Percentiles rank a stretch among this genome's conserved stretches.
These are phyloP conservation scores for Sorex araneus DNA, from an alignment of 2,113 vertebrate species.

Conservation along the genomic window DNA sequence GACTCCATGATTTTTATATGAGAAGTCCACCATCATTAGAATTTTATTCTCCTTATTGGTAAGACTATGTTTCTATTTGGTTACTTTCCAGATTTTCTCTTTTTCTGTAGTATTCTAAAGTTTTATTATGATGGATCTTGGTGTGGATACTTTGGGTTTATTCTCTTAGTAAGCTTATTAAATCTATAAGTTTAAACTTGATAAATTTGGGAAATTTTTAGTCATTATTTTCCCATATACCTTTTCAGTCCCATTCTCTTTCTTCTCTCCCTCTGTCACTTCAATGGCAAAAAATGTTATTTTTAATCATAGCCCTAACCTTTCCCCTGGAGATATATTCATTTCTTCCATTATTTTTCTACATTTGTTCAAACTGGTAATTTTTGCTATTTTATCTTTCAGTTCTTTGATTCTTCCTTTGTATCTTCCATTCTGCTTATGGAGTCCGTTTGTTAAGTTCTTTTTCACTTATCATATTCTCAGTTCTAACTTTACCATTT, in stretches of 20 bases:
- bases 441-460: constrained; percentile 14
- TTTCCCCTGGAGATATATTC: constrained; percentile 26
- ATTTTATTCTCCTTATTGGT: constrained; percentile 46
- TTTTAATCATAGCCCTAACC: constrained; percentile 23
- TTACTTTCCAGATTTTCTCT: constrained; percentile 27
- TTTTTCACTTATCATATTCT: constrained; percentile 56
- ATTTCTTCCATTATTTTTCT: constrained; percentile 41
- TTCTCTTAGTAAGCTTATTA: neutral
- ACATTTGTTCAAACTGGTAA: constrained; percentile 40
- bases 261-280: constrained; percentile 42
- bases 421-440: constrained; percentile 38
- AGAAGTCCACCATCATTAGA: constrained; percentile 52
- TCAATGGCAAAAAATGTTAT: constrained; percentile 49
- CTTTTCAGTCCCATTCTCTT: constrained; percentile 33
- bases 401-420: constrained; percentile 42
- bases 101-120: constrained; percentile 29
- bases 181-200: neutral
- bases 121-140: constrained; percentile 46
- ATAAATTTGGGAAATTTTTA: constrained; percentile 32
- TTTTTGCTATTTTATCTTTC: constrained; percentile 36
- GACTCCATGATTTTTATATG: constrained; percentile 28
- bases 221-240: constrained; percentile 43
- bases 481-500: constrained; percentile 54
- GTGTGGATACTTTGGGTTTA: constrained; percentile 32
- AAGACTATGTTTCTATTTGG: constrained; percentile 52